Base-by-base conservation (phyloP, 1,140 invertebrate genomes). In the Maconellicoccus hirsutus region DNA sequence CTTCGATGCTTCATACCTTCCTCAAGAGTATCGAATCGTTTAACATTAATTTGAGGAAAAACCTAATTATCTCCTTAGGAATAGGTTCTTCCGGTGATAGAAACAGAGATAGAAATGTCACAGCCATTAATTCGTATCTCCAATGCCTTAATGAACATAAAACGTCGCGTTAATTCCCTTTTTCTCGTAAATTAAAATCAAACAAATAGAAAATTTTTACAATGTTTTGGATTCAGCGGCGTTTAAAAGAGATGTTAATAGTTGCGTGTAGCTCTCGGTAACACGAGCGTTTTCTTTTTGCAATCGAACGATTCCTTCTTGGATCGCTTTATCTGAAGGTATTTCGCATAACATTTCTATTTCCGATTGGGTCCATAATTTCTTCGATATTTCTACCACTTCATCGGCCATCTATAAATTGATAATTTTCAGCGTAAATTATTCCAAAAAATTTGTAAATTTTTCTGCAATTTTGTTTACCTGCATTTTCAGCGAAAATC, bases 21-120 rank as follows among this genome's bases (percentile, higher is more conserved):
- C 92, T 82, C 59, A 93, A 84, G 14, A 84, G 80, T 29, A 95
- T 81, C 1, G 89, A 87, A 73, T 94, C 92, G 78, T 91, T 85
- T 10, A 91, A 81, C 0, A 94, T 80, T 25, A 85, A 82, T 23
- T 84, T 80, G 0, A 88, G 79, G 74, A 90, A 87, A 38, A 88
- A 84, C n/a, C 83, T 79, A 4, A 93, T 85, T 0, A 87, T 83
- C 23, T 81, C 77, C 0, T 83, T 73, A 0, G 88, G 84, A 76
- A 87, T 86, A 4, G 79, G 79, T 6, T 87, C 82, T 77, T 94
- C 87, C 6, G 86, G 81, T 74, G 92, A 86, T 1, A 93, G 81
- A 27, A 93, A 81, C 52, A 86, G 79, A 10, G 82, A 82, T 6
- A 96, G 81, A 76, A 95, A 85, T 59, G 84, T 83, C 75, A 92